Evolutionary conservation across 2,797 vertebrate species (phyloP).

Genomic region (Acipenser transmontanus): DNA sequence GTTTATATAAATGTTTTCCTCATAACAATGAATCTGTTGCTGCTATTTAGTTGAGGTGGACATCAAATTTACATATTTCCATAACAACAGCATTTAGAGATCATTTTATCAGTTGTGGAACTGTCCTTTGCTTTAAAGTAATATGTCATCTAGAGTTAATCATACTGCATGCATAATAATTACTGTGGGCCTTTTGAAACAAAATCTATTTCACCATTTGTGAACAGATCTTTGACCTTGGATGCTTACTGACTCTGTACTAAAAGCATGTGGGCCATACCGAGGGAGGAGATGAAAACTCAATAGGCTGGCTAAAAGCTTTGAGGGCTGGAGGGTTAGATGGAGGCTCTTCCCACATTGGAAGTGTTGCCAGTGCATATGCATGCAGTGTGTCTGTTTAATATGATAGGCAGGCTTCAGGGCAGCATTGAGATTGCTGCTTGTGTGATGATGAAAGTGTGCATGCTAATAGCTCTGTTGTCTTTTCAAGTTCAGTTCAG

Average conservation of each 20-base stretch:
- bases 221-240: slow-evolving; percentile 5
- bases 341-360: neutral
- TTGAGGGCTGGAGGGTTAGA: neutral
- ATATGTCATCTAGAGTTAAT: slow-evolving; percentile 4
- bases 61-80: no score
- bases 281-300: slow-evolving; percentile 3
- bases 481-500: slow-evolving; percentile 12
- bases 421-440: slow-evolving; percentile 10
- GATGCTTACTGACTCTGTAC: slow-evolving; percentile 13
- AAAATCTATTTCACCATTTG: slow-evolving; percentile 4
- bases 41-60: no score
- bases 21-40: no score
- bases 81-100: no score
- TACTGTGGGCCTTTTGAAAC: neutral
- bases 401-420: slow-evolving; percentile 8
- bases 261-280: slow-evolving; percentile 9
- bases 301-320: neutral
- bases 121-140: neutral
- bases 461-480: slow-evolving; percentile 35
- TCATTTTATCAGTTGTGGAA: no score
- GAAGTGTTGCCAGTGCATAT: slow-evolving; percentile 9
- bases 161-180: slow-evolving; percentile 1
- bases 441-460: slow-evolving; percentile 26
- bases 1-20: no score
- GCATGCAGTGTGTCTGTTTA: slow-evolving; percentile 8